A percentile compares a stretch with the other conserved stretches of the same genome.
phyloP scores from a whole-genome alignment of 2,797 vertebrate species.

The Parauchenoglanis punctatus region DNA sequence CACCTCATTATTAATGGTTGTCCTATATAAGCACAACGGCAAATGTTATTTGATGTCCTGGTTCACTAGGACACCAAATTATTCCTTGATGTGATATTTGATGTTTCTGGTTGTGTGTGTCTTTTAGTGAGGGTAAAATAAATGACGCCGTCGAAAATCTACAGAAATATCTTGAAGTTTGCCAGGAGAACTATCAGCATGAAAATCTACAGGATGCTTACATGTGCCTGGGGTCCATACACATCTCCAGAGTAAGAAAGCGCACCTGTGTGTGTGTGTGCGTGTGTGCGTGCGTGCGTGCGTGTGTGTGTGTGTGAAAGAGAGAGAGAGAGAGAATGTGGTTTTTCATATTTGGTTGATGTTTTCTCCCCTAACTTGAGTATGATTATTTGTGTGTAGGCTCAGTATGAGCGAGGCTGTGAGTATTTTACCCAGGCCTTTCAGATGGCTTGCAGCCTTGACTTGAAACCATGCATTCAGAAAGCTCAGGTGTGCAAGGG shows the following conservation, averaged over 20 bases:
- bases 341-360: neutral
- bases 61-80: neutral
- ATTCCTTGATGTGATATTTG: slow-evolving; percentile 3
- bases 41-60: neutral
- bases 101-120: neutral
- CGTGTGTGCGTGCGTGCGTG: slow-evolving; percentile 10
- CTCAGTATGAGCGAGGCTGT: slow-evolving; percentile 67
- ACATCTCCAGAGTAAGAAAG: slow-evolving; percentile 33
- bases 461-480: slow-evolving; percentile 64
- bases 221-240: slow-evolving; percentile 43
- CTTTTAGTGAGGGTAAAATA: slow-evolving; percentile 35
- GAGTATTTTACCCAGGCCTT: slow-evolving; percentile 75
- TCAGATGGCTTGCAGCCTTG: slow-evolving; percentile 65
- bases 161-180: slow-evolving; percentile 41
- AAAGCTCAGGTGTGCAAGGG: slow-evolving; percentile 77
- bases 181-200: slow-evolving; percentile 11
- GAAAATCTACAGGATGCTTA: slow-evolving; percentile 40
- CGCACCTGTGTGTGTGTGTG: neutral
- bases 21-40: neutral
- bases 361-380: neutral
- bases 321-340: slow-evolving; percentile 10
- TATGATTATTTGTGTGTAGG: slow-evolving; percentile 63
- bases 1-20: neutral
- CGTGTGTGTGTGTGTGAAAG: slow-evolving; percentile 12
- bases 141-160: slow-evolving; percentile 30